Evolutionary conservation across 2,113 vertebrate genomes (phyloP).

Genomic region (Coptodon rendalli): DNA sequence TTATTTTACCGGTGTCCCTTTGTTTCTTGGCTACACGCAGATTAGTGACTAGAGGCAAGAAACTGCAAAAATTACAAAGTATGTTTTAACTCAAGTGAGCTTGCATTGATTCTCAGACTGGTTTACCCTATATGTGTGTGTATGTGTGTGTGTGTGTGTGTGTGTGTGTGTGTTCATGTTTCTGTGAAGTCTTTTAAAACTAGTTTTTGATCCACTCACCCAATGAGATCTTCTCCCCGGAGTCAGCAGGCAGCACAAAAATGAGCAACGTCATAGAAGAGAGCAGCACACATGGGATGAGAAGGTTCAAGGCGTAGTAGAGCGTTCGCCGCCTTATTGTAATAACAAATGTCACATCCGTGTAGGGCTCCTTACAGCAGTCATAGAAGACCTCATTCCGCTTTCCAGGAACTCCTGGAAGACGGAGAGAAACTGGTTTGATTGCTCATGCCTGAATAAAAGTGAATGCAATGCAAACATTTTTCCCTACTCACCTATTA

Average conservation of each 20-base stretch:
- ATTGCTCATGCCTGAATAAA: background rate
- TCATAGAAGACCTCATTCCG: constrained; percentile 70
- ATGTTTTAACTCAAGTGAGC: background rate
- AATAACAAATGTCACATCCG: constrained; percentile 73
- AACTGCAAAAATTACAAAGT: background rate
- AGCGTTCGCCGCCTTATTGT: constrained; percentile 73
- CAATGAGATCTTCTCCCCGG: constrained; percentile 80
- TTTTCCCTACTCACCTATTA: constrained; percentile 62
- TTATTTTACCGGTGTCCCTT: background rate
- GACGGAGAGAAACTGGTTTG: background rate
- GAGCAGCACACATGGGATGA: constrained; percentile 75
- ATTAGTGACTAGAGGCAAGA: background rate
- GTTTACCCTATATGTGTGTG: background rate
- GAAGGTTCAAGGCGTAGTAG: constrained; percentile 76
- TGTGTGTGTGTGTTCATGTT: accelerated
- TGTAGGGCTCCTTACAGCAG: constrained; percentile 76
- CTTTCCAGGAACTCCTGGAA: constrained; percentile 68
- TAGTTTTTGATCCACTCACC: constrained; percentile 57
- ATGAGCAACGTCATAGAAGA: constrained; percentile 76
- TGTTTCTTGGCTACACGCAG: background rate
- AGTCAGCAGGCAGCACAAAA: constrained; percentile 78
- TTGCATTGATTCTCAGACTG: background rate
- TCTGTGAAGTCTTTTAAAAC: background rate
- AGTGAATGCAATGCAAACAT: background rate
- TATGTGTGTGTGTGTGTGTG: background rate